Evolutionary conservation across 2,888 invertebrate genomes (phyloP).

Genomic region (Agrochola circellaris): DNA sequence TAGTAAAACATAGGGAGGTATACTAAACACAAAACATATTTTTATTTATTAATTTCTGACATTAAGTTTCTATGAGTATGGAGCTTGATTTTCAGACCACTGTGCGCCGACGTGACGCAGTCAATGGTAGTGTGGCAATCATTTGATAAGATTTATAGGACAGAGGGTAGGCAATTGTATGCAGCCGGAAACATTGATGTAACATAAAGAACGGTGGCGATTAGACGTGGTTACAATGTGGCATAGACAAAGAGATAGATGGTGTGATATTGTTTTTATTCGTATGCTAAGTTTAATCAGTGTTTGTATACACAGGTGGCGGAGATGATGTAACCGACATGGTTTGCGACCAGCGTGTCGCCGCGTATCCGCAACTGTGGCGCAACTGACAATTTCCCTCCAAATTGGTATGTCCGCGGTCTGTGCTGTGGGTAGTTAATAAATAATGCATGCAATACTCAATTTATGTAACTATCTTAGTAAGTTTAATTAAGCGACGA

Average conservation of each 20-base stretch:
- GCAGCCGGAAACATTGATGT: slow-evolving; percentile 46
- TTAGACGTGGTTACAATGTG: slow-evolving; percentile 49
- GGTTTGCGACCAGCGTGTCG: slow-evolving; percentile 56
- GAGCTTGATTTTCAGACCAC: too few relatives aligned
- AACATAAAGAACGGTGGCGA: slow-evolving; percentile 43
- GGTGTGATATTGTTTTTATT: slow-evolving; percentile 46
- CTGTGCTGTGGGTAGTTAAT: slow-evolving; percentile 13
- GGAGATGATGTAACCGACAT: slow-evolving; percentile 64
- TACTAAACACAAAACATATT: too few relatives aligned
- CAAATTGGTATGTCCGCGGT: slow-evolving; percentile 56
- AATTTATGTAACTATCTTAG: slow-evolving; percentile 27
- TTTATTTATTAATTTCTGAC: too few relatives aligned
- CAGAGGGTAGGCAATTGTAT: slow-evolving; percentile 16
- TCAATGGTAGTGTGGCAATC: neutral
- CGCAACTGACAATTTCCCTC: slow-evolving; percentile 67
- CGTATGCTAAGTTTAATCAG: slow-evolving; percentile 59
- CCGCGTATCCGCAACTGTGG: slow-evolving; percentile 52
- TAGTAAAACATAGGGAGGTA: too few relatives aligned
- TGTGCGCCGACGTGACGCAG: too few relatives aligned
- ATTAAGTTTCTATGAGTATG: too few relatives aligned
- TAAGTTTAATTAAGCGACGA: slow-evolving; percentile 2
- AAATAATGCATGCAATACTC: slow-evolving; percentile 24
- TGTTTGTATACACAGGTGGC: slow-evolving; percentile 70
- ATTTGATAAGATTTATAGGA: slow-evolving; percentile 25
- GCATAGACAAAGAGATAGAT: slow-evolving; percentile 61